Base-by-base conservation (phyloP, 2,888 invertebrate species). In the Chloromyia formosa region DNA sequence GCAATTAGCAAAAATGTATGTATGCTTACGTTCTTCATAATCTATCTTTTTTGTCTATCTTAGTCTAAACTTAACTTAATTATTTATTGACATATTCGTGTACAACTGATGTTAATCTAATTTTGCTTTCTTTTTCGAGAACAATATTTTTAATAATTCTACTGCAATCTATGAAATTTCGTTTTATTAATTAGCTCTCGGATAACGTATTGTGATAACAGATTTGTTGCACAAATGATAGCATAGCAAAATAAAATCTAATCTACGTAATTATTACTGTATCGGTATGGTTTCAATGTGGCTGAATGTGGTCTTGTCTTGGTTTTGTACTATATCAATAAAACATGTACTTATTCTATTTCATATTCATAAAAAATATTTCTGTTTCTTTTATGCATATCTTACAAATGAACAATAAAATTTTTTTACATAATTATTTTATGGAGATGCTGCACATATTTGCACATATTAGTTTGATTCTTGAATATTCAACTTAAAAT, bases 261-360 rank as follows among this genome's bases (percentile, higher is more conserved):
- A 10, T 56, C 20, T 56, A 20, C 20, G 56, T 56, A 16, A 49
- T 18, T 10, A 56, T 56, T 56, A 56, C 10, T 56, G 16, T 56
- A 56, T 56, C 10, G 20, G 18, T 56, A 56, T 56, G 20, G 56
- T 56, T 56, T 66, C 49, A 49, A 66, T 66, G 49, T 66, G 66
- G 49, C 66, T 66, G 66, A 66, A 66, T 66, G 66, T 66, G 66
- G 66, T 66, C 66, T 66, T 66, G 66, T 66, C 45, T 66, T 66
- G 66, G 66, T 66, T 66, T 66, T 66, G 66, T 66, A 66, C 4
- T 16, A 35, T 35, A 35, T 35, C n/a, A 62, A 62, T 62, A 16
- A 60, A 23, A 22, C 27, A 9, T 60, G 60, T 60, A 60, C 27
- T 16, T 60, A 60, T 60, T n/a, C 22, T 60, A 60, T 60, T 58